Evolutionary conservation across 2,797 vertebrate species (phyloP).

Genomic region (Glyptemys insculpta): DNA sequence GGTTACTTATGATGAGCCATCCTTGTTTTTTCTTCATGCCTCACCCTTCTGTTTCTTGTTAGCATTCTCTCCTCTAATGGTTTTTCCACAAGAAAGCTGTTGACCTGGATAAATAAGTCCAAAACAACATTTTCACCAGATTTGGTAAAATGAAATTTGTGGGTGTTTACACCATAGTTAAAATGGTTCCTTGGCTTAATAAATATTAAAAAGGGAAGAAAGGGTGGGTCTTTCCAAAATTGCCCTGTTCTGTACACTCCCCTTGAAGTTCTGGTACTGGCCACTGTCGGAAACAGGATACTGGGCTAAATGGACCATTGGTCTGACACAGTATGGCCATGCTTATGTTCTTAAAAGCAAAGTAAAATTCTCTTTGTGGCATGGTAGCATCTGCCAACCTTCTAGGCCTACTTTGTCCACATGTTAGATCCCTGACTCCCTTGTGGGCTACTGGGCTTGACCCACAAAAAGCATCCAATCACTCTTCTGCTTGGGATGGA

Average conservation of each 20-base stretch:
- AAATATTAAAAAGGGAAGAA: slow-evolving; percentile 1
- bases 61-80: neutral
- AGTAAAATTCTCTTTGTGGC: slow-evolving; percentile 11
- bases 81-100: neutral
- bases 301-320: neutral
- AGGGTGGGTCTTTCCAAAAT: neutral
- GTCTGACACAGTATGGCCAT: neutral
- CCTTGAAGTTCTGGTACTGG: neutral
- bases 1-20: neutral
- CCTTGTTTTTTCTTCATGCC: neutral
- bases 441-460: neutral
- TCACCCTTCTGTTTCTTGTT: neutral
- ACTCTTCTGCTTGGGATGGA: neutral
- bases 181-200: slow-evolving; percentile 27
- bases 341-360: neutral
- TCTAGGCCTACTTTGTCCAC: rapidly evolving
- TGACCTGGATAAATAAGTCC: neutral
- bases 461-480: neutral
- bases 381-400: neutral
- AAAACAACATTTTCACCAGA: neutral
- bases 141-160: neutral
- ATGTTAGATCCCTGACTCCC: neutral
- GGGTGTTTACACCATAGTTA: neutral
- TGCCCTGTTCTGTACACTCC: neutral
- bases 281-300: neutral